A percentile compares a stretch with the other conserved stretches of the same genome.
These are phyloP conservation scores for Notothenia rossii DNA, from an alignment of 2,113 vertebrate genomes.

Conservation along the genomic window DNA sequence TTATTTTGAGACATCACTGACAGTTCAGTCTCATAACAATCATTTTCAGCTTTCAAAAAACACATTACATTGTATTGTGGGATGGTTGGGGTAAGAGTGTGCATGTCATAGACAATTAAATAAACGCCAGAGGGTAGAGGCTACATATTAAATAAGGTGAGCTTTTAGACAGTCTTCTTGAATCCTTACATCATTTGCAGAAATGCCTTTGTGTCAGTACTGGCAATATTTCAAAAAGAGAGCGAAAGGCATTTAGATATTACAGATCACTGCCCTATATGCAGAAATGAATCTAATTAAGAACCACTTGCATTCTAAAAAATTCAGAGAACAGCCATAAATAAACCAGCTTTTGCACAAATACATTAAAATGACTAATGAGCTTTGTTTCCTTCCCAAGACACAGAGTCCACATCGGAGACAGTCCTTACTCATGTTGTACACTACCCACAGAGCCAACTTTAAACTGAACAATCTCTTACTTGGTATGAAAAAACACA, in stretches of 20 bases:
- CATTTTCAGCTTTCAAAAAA: not conserved
- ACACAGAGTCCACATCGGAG: not conserved
- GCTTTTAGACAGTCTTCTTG: not conserved
- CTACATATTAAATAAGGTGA: not conserved
- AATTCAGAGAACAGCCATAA: not conserved
- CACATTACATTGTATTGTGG: not conserved
- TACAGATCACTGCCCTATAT: not conserved
- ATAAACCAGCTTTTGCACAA: not conserved
- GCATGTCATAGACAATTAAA: not conserved
- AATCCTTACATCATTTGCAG: not conserved
- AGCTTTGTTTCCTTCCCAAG: not conserved
- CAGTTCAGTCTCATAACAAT: not conserved
- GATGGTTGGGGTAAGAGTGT: not conserved
- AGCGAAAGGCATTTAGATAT: not conserved
- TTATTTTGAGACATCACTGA: not conserved
- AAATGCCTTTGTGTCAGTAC: not conserved
- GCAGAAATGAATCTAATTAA: conserved; percentile 2
- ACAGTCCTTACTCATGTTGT: not conserved
- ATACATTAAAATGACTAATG: not conserved
- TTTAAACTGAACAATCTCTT: not conserved
- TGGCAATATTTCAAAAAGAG: not conserved
- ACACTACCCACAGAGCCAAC: not conserved
- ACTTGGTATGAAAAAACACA: not conserved
- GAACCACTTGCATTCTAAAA: not conserved
- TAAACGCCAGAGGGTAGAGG: not conserved